Base-by-base conservation (phyloP, 2,113 vertebrate species). In the Caretta caretta region DNA sequence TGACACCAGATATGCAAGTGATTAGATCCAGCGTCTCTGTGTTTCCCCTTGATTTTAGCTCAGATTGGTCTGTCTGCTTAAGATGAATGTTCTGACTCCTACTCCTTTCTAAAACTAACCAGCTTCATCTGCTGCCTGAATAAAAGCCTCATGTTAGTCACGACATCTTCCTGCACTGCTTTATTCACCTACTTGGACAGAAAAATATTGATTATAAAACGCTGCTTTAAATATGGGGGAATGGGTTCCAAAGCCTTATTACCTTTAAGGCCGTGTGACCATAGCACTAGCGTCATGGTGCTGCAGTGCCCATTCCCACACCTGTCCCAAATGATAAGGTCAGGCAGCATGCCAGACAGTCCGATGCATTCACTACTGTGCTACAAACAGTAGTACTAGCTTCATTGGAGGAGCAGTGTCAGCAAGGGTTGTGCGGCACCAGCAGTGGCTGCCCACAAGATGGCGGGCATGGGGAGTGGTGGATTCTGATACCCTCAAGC, bases 121-220 rank as follows among this genome's bases (percentile, higher is more conserved):
- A 93, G 96, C 97, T 96, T 97, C 97, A 98, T 97, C 97, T 98
- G 97, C 97, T 97, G 96, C 95, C 95, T 96, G 96, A 96, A 96
- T 97, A 98, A 98, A 97, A 90, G 89, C 95, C 95, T 81, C 9
- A 4, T 1, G 78, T 95, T 96, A 98, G 96, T 98, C 96, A 97
- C 92, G 97, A 98, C 97, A 94, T 97, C 93, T 96, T 94, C 89
- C 97, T 97, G 97, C 94, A 93, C 97, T 97, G 94, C 97, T 98
- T 98, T 98, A 98, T 97, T 98, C 97, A 98, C 97, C 96, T 96
- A 96, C 89, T 97, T 97, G 96, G 96, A 96, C 88, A 96, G 91
- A 94, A 95, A 96, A 93, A 97, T 89, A 89, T 10, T 5, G 72
- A 91, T 98, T 97, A 97, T 89, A 92, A 97, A 97, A 95, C 90